These are phyloP conservation scores for Lasioglossum lativentre DNA, from an alignment of 2,888 invertebrate species.

Conservation along the genomic window DNA sequence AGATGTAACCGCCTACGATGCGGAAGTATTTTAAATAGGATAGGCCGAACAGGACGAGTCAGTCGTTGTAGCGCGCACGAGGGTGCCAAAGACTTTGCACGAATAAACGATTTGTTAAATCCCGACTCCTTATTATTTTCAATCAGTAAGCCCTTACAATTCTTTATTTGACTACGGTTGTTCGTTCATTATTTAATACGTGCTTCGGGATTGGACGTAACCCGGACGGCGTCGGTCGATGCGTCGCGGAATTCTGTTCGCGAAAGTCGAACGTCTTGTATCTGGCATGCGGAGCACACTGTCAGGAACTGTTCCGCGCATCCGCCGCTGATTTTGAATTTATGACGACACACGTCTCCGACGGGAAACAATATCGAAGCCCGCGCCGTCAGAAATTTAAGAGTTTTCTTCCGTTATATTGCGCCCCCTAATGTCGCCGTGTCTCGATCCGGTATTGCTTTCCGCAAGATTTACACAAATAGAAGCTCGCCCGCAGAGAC, in stretches of 20 bases:
- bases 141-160: too few relatives aligned
- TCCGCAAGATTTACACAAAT: neutral
- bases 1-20: too few relatives aligned
- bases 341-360: constrained; percentile 46
- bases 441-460: constrained; percentile 12
- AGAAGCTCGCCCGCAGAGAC: neutral
- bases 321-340: constrained; percentile 63
- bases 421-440: neutral
- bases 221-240: neutral
- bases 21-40: too few relatives aligned
- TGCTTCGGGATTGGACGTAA: neutral
- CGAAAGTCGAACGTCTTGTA: constrained; percentile 35
- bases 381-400: constrained; percentile 49
- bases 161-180: neutral
- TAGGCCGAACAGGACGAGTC: too few relatives aligned
- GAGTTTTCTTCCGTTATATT: constrained; percentile 9
- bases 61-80: too few relatives aligned
- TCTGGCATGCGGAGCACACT: constrained; percentile 45
- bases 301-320: constrained; percentile 52
- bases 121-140: too few relatives aligned
- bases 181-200: neutral
- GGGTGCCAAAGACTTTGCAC: too few relatives aligned
- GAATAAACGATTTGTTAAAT: too few relatives aligned
- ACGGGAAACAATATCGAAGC: constrained; percentile 64
- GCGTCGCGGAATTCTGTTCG: constrained; percentile 45